Base-by-base conservation (phyloP, 2,888 invertebrate species). In the Eupithecia insigniata region DNA sequence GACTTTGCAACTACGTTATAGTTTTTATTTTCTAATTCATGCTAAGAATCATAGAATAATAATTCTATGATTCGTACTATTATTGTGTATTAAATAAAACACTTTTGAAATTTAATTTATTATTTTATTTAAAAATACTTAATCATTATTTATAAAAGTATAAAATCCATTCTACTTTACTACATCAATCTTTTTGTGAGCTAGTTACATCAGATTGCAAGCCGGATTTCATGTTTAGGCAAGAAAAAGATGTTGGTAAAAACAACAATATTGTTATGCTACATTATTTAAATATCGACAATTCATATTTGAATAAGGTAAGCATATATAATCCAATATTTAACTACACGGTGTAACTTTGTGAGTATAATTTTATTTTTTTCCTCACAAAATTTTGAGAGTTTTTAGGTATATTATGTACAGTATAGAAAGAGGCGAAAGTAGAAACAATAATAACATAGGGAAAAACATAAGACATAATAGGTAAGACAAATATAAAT, bases 91-190 rank as follows among this genome's bases (percentile, higher is more conserved):
- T 26, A 70, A 75, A 72, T 71, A 67, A 74, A 74, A 64, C 32
- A 64, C 12, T 65, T 16, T 34, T 67, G 7, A 62, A 62, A n/a
- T 5, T 30, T 75, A 46, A 55, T 64, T 68, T 79, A 83, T 85
- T 87, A 85, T 85, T 86, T 88, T 88, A 89, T 88, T 90, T 88
- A 90, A 90, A 90, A 89, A 87, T 91, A 92, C 91, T 91, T 92
- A 89, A 82, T 88, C 84, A 84, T 89, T 92, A 92, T 92, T 92
- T 92, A 92, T 88, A 92, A 86, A 87, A 87, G 85, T 85, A 86
- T 87, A 87, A 87, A 87, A 82, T 85, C 83, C 85, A 68, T 68
- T 73, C 74, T 73, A 68, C 60, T n/a, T 55, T 51, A 16, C 22
- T 64, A 64, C 22, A 66, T 66, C 55, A 34, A 67, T 70, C 64